These are phyloP conservation scores for Drosophila kohkoa DNA, from an alignment of 1,140 invertebrate genomes.

Conservation along the genomic window DNA sequence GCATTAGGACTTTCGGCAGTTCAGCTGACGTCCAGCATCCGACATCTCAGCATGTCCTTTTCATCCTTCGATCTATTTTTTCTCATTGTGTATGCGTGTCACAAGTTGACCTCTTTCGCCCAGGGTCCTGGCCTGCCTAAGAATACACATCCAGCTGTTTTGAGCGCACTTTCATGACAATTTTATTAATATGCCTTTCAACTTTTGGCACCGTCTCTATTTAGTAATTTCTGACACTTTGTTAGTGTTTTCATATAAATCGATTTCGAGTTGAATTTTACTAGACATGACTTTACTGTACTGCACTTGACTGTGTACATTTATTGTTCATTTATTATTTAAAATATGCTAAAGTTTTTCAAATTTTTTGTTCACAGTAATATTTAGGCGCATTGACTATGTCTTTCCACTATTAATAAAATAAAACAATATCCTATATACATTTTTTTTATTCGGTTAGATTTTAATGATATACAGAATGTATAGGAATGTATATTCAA, in stretches of 20 bases:
- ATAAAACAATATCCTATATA: no score
- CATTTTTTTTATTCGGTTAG: no score
- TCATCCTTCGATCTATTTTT: conserved; percentile 3
- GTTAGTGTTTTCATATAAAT: neutral
- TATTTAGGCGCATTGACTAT: no score
- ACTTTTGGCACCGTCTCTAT: conserved; percentile 37
- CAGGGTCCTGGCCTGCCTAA: conserved; percentile 51
- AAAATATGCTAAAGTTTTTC: no score
- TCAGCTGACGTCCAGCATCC: neutral
- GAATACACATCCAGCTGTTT: conserved; percentile 54
- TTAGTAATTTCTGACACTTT: conserved; percentile 25
- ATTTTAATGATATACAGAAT: no score
- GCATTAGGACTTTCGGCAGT: conserved; percentile 32
- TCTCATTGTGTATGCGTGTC: conserved; percentile 72
- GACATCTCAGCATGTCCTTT: conserved; percentile 18
- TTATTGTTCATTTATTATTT: no score
- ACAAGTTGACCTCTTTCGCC: conserved; percentile 58
- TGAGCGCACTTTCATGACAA: conserved; percentile 64
- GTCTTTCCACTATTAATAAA: no score
- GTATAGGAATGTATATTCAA: no score
- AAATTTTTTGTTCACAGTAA: no score
- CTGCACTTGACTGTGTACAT: no score
- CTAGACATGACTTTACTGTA: no score
- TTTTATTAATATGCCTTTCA: conserved; percentile 78
- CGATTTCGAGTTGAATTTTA: no score